Base-by-base conservation (phyloP, 2,797 vertebrate genomes). In the Sparidentex hasta region DNA sequence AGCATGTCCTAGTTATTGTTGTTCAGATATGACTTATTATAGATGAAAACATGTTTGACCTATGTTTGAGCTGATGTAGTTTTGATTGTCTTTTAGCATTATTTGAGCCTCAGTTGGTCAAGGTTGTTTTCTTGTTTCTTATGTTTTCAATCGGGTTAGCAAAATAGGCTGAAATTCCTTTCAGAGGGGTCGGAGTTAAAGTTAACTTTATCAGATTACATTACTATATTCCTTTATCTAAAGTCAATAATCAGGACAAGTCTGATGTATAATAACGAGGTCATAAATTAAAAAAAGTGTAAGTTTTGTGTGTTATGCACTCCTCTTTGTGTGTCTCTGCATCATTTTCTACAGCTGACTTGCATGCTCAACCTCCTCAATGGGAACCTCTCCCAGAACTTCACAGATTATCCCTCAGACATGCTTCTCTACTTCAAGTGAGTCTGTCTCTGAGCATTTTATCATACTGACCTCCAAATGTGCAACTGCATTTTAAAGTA, bases 361-460 rank as follows among this genome's bases (percentile, higher is more conserved):
- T 94, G 94, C 87, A 95, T 95, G 94, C 80, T 90, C 86, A 91
- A 90, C 82, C 76, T 86, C 17, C 14, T 94, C 17, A 81, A 65
- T 57, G 84, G 59, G 13, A 27, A 77, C 4, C 11, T 84, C 29
- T 64, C 73, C 13, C 65, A 89, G 66, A 82, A 48, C 55, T 94
- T 94, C 25, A 75, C 54, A 48, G 90, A 93, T 12, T 87, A 94
- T 62, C 94, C 93, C 2, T 50, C 92, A 74, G 94, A 93, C 47
- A 71, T 94, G 87, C 87, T 95, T 25, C 90, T 94, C 8, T 95
- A 92, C 80, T 88, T 92, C 20, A 81, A 74, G 94, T 94, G 46
- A 91, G 88, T 88, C 3, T 38, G 4, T 58, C 23, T 55, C 38
- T 3, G 3, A 29, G 33, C 7, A 70, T 48, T n/a, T 41, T 47